phyloP scores from a whole-genome alignment of 2,888 invertebrate genomes.

The Heliconius cydno region DNA sequence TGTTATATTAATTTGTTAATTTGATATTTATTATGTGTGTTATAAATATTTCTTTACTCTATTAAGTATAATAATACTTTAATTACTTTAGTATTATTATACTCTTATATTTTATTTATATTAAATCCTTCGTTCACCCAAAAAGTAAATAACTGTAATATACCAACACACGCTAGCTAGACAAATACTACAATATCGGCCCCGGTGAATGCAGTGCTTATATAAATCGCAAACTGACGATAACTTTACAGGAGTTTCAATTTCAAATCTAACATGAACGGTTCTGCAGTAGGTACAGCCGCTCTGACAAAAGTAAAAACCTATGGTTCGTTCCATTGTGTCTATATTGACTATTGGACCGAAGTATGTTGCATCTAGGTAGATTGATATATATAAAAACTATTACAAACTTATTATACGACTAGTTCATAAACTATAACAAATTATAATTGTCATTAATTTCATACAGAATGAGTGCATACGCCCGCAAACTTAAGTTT shows the following conservation, averaged over 20 bases:
- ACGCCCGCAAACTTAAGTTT: background rate
- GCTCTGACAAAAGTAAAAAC: slow-evolving; percentile 16
- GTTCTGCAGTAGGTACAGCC: background rate
- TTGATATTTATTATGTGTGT: no score
- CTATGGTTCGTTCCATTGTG: background rate
- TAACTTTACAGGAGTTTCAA: slow-evolving; percentile 21
- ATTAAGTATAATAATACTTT: background rate
- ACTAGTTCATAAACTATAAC: no score
- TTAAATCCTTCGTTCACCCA: background rate
- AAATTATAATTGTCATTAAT: background rate
- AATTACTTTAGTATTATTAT: background rate
- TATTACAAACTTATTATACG: no score
- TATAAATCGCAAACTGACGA: slow-evolving; percentile 29
- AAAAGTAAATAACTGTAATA: background rate
- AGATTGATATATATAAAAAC: no score
- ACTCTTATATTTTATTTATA: background rate
- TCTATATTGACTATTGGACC: background rate
- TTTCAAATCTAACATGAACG: slow-evolving; percentile 25
- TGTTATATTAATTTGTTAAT: no score
- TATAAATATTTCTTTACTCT: background rate
- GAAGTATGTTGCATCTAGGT: no score
- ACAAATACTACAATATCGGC: slow-evolving; percentile 32
- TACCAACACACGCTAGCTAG: background rate
- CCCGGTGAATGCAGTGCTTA: slow-evolving; percentile 29
- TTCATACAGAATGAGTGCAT: background rate